Percentiles rank a stretch among this genome's conserved stretches.
Evolutionary conservation across 1,140 invertebrate species (phyloP).

Genomic region (Cataglyphis hispanica): DNA sequence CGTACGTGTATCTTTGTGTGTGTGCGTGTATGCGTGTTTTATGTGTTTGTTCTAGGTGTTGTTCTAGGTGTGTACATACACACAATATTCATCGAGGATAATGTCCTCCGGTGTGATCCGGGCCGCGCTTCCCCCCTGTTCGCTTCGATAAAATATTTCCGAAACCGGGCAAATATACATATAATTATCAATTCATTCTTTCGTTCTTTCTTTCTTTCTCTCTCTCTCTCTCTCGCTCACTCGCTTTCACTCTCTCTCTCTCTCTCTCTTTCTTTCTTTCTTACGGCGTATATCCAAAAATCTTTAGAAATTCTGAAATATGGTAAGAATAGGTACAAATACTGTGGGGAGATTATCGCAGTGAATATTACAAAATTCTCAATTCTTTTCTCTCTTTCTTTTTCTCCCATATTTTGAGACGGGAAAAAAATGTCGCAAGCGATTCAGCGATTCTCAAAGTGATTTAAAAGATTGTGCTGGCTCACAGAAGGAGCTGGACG

Average conservation of each 20-base stretch:
- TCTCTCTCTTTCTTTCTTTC: not conserved
- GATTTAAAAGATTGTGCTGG: slow-evolving; percentile 69
- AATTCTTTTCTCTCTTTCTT: not conserved
- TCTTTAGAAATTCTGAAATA: slow-evolving; percentile 72
- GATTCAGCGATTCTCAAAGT: slow-evolving; percentile 55
- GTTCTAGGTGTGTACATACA: slow-evolving; percentile 10
- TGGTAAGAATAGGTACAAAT: slow-evolving; percentile 27
- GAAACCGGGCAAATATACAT: slow-evolving; percentile 66
- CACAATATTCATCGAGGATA: slow-evolving; percentile 34
- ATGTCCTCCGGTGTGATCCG: slow-evolving; percentile 56
- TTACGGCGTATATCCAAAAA: slow-evolving; percentile 68
- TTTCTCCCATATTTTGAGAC: slow-evolving; percentile 6
- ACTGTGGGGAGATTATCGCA: slow-evolving; percentile 50
- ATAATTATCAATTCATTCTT: slow-evolving; percentile 35
- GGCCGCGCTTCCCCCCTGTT: slow-evolving; percentile 13
- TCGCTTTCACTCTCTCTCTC: slow-evolving; percentile 5
- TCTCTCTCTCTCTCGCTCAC: not conserved
- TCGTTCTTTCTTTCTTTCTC: not conserved
- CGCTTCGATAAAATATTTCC: slow-evolving; percentile 53
- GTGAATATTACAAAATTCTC: slow-evolving; percentile 48
- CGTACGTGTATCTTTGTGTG: slow-evolving; percentile 1
- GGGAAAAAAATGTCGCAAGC: slow-evolving; percentile 51
- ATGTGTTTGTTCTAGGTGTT: not conserved
- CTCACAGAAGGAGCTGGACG: slow-evolving; percentile 73
- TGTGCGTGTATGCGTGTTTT: slow-evolving; percentile 1